These are phyloP conservation scores for Eupithecia exiguata DNA, from an alignment of 2,888 invertebrate genomes.

Conservation along the genomic window DNA sequence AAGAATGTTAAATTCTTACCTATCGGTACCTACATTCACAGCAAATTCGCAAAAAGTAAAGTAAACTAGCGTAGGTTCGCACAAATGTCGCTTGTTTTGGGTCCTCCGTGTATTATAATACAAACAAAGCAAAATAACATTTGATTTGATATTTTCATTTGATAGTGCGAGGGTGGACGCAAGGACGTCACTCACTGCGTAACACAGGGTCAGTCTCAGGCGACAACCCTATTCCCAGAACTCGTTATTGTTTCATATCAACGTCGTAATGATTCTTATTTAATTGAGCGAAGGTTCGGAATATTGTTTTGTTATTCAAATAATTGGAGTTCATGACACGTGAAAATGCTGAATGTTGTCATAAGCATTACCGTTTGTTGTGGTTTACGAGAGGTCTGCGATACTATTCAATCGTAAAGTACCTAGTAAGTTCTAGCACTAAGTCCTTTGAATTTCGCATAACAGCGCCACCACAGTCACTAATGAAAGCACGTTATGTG, in stretches of 20 bases:
- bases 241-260: constrained; percentile 72
- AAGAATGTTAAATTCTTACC: constrained; percentile 39
- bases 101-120: constrained; percentile 27
- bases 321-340: constrained; percentile 5
- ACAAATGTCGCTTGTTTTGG: constrained; percentile 3
- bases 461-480: constrained; percentile 32
- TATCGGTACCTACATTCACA: constrained; percentile 15
- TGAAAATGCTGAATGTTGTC: constrained; percentile 4
- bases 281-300: constrained; percentile 51
- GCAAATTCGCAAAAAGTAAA: constrained; percentile 12
- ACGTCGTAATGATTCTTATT: constrained; percentile 61
- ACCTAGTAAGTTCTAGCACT: constrained; percentile 21
- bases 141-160: constrained; percentile 46
- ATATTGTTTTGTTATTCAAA: constrained; percentile 37
- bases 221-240: constrained; percentile 65
- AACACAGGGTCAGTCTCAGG: constrained; percentile 62
- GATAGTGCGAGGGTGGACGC: constrained; percentile 43
- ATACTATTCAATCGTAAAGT: constrained; percentile 4
- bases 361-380: constrained; percentile 1
- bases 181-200: constrained; percentile 55
- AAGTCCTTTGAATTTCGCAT: constrained; percentile 32
- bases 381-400: neutral
- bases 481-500: constrained; percentile 44
- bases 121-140: constrained; percentile 40
- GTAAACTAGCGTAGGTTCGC: neutral